Evolutionary conservation across 1,140 invertebrate species (phyloP).

Genomic region (Drosophila ficusphila): DNA sequence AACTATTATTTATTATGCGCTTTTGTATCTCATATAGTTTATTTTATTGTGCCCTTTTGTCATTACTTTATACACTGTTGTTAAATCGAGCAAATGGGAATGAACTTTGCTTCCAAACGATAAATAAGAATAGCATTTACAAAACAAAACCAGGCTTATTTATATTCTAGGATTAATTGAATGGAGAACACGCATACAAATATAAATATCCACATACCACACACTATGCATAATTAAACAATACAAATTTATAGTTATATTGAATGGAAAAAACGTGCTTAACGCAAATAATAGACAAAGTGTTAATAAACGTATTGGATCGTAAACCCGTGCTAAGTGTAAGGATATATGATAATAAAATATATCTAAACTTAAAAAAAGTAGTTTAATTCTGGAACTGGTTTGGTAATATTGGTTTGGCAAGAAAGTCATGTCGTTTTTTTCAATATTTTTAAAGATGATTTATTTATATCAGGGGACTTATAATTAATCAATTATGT

Average conservation of each 20-base stretch:
- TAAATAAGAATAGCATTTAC: constrained; percentile 57
- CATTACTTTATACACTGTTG: constrained; percentile 41
- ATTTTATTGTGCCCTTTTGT: constrained; percentile 22
- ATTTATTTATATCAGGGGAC: too few species aligned
- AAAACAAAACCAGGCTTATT: constrained; percentile 29
- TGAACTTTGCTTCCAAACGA: constrained; percentile 52
- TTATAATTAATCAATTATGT: too few species aligned
- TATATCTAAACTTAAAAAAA: constrained; percentile 30
- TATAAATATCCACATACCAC: constrained; percentile 16
- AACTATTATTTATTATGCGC: constrained; percentile 42
- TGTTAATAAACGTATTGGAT: constrained; percentile 33
- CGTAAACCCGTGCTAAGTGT: constrained; percentile 35
- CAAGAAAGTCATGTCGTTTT: background rate
- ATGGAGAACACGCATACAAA: constrained; percentile 15
- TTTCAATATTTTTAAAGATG: background rate
- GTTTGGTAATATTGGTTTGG: background rate
- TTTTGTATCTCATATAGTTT: constrained; percentile 44
- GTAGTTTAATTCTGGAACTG: background rate
- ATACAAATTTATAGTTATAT: constrained; percentile 23
- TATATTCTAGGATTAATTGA: constrained; percentile 22
- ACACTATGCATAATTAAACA: constrained; percentile 18
- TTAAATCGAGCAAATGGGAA: constrained; percentile 40
- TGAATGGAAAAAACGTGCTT: constrained; percentile 25
- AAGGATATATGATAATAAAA: constrained; percentile 45
- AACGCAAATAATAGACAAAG: constrained; percentile 33